A percentile compares a stretch with the other conserved stretches of the same genome.
These are phyloP conservation scores for Colinus virginianus DNA, from an alignment of 2,113 vertebrate genomes.

Conservation along the genomic window DNA sequence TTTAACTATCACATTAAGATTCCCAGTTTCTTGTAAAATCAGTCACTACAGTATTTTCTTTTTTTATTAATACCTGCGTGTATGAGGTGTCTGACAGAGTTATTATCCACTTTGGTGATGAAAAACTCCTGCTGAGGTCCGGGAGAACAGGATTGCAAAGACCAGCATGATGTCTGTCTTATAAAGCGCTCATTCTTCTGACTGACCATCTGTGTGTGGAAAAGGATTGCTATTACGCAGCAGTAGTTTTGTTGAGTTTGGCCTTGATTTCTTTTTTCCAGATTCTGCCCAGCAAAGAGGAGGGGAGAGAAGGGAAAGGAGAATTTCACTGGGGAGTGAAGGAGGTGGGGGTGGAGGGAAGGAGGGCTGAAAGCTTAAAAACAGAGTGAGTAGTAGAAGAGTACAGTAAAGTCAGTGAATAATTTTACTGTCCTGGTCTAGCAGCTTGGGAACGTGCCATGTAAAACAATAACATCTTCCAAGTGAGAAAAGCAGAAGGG, in stretches of 20 bases:
- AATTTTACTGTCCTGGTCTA: conserved; percentile 75
- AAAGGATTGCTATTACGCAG: conserved; percentile 70
- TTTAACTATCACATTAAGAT: conserved; percentile 18
- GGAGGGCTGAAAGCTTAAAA: conserved; percentile 58
- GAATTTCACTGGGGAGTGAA: conserved; percentile 55
- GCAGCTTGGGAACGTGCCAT: conserved; percentile 74
- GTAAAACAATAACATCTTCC: conserved; percentile 75
- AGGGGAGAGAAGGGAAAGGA: conserved; percentile 6
- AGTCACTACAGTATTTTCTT: conserved; percentile 42
- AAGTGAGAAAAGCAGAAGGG: conserved; percentile 54
- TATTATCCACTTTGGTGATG: conserved; percentile 72
- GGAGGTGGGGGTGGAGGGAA: conserved; percentile 22
- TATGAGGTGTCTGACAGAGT: conserved; percentile 76
- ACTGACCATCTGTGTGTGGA: conserved; percentile 70
- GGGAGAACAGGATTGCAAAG: conserved; percentile 60
- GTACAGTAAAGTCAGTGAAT: conserved; percentile 72
- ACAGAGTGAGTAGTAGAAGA: conserved; percentile 67
- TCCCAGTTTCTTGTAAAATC: conserved; percentile 56
- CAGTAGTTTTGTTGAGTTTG: conserved; percentile 79
- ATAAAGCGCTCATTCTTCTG: conserved; percentile 76
- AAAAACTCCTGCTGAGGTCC: conserved; percentile 73
- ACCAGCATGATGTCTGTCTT: conserved; percentile 62
- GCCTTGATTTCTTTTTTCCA: conserved; percentile 72
- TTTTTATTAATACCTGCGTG: conserved; percentile 59
- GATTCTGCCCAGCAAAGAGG: conserved; percentile 55